phyloP scores from a whole-genome alignment of 1,140 invertebrate species.

The Hycleus cichorii region DNA sequence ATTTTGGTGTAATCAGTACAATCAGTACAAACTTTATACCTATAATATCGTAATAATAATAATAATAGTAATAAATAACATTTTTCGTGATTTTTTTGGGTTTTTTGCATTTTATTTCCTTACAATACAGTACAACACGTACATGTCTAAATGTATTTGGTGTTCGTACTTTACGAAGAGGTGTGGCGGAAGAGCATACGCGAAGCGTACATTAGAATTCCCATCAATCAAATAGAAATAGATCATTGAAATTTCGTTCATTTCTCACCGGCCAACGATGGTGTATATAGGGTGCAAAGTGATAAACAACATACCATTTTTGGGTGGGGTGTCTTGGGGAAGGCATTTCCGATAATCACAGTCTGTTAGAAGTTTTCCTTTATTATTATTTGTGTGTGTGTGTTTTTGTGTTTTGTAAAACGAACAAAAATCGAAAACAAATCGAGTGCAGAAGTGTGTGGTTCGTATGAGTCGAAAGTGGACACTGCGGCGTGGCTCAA shows the following conservation, averaged over 20 bases:
- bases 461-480: constrained; percentile 11
- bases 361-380: constrained; percentile 37
- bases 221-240: background rate
- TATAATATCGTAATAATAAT: background rate
- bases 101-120: background rate
- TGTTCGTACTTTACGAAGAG: constrained; percentile 33
- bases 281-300: constrained; percentile 19
- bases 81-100: background rate
- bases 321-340: constrained; percentile 26
- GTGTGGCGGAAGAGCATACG: constrained; percentile 28
- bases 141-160: constrained; percentile 25
- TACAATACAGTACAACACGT: constrained; percentile 28
- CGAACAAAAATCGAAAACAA: no score
- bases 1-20: constrained; percentile 37
- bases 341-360: constrained; percentile 44
- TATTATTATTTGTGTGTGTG: no score
- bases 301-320: constrained; percentile 20
- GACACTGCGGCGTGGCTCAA: constrained; percentile 35
- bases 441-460: constrained; percentile 25
- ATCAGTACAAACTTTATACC: constrained; percentile 27
- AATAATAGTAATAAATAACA: no score
- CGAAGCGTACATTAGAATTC: background rate
- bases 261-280: no score
- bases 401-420: no score
- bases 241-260: no score